These are phyloP conservation scores for Andrena cerasifolii DNA, from an alignment of 1,140 invertebrate species.

Conservation along the genomic window DNA sequence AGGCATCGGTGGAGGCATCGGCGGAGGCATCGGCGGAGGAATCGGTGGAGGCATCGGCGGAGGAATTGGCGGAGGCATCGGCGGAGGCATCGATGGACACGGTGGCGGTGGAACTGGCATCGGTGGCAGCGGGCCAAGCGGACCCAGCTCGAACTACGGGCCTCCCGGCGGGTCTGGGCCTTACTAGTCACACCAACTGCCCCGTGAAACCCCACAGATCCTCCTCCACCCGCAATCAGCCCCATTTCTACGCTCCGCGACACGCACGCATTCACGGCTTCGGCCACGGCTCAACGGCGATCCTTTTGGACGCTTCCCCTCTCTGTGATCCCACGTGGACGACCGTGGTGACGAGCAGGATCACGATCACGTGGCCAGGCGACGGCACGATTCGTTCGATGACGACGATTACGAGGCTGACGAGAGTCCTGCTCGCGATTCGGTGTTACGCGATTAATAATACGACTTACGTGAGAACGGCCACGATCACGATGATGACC, in stretches of 20 bases:
- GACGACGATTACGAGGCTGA: constrained; percentile 10
- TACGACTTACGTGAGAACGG: constrained; percentile 18
- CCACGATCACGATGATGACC: constrained; percentile 39
- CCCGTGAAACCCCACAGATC: constrained; percentile 35
- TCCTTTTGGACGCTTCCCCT: constrained; percentile 45
- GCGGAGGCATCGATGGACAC: constrained; percentile 70
- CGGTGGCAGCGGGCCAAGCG: constrained; percentile 71
- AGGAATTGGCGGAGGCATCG: constrained; percentile 68
- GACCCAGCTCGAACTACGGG: constrained; percentile 85
- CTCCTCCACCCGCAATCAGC: constrained; percentile 28
- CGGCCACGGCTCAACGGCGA: constrained; percentile 59
- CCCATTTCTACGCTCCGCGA: constrained; percentile 51
- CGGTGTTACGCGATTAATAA: constrained; percentile 20
- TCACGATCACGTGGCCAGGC: constrained; percentile 35
- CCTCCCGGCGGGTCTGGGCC: constrained; percentile 83
- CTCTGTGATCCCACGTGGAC: constrained; percentile 48
- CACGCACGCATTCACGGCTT: constrained; percentile 59
- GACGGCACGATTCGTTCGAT: constrained; percentile 27
- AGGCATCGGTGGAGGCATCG: constrained; percentile 70
- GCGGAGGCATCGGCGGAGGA: constrained; percentile 75
- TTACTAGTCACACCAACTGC: constrained; percentile 80
- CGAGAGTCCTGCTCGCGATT: constrained; percentile 25
- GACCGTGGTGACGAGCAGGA: constrained; percentile 44
- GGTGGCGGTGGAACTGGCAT: constrained; percentile 66
- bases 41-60: constrained; percentile 69